Evolutionary conservation across 2,113 vertebrate genomes (phyloP).

Genomic region (Galeopterus variegatus): DNA sequence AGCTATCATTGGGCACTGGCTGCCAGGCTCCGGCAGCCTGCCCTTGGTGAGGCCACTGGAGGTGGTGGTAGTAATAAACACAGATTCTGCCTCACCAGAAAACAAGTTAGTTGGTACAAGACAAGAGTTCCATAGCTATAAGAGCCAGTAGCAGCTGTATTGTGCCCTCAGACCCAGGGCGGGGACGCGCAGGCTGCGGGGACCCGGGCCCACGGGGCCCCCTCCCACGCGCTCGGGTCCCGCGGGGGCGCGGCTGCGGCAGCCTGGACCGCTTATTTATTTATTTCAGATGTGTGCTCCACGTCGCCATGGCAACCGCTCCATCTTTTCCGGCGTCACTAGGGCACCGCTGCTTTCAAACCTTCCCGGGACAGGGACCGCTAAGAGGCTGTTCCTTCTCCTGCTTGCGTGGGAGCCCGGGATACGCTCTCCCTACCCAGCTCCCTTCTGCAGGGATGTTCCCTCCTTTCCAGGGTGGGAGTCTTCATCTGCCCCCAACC

Average conservation of each 20-base stretch:
- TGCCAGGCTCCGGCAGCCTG: background rate
- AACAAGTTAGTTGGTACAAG: background rate
- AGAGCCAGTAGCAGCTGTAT: background rate
- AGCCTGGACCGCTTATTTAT: constrained; percentile 75
- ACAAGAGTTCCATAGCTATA: background rate
- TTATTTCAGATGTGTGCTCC: constrained; percentile 77
- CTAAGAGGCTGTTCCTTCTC: background rate
- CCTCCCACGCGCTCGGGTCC: constrained; percentile 66
- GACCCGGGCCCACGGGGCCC: constrained; percentile 63
- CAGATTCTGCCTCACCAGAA: background rate
- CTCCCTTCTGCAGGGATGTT: background rate
- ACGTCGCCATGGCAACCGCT: constrained; percentile 76
- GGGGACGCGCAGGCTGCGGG: too few relatives aligned
- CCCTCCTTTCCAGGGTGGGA: background rate
- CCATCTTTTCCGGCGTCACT: constrained; percentile 75
- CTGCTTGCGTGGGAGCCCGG: background rate
- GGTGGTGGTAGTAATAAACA: background rate
- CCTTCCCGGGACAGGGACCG: constrained; percentile 58
- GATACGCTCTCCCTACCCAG: background rate
- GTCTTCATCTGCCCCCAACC: background rate
- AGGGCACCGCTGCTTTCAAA: constrained; percentile 78
- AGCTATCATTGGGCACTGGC: background rate
- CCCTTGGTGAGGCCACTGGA: background rate
- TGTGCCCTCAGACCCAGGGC: background rate
- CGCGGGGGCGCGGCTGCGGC: constrained; percentile 77